Conservation (phyloP, 2,113 vertebrate genomes). For the Barnardius zonarius region DNA sequence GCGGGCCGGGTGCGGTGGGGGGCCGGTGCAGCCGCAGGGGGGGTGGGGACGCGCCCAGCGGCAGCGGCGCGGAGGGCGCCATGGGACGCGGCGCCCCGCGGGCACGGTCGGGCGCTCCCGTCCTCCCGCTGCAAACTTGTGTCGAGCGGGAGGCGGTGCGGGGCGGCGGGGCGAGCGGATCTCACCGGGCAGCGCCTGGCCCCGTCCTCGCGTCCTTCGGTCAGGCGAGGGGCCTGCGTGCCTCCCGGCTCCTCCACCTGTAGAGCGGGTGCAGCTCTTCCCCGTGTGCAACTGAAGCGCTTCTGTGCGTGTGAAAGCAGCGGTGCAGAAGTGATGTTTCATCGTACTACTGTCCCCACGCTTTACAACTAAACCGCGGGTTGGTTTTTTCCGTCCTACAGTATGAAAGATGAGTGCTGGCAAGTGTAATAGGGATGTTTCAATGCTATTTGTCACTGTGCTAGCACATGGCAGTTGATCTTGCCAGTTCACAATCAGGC, state of each 20-base stretch:
- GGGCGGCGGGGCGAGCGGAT: neutral
- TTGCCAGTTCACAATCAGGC: accelerated
- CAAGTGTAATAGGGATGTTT: neutral
- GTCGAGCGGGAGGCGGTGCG: neutral
- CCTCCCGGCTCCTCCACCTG: neutral
- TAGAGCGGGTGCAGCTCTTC: neutral
- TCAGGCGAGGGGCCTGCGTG: neutral
- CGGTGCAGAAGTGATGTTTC: neutral
- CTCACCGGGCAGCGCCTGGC: neutral
- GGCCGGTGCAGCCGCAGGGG: neutral
- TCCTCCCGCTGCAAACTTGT: neutral
- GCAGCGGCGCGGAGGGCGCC: neutral
- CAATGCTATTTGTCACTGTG: neutral
- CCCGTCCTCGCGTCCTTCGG: neutral
- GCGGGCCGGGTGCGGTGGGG: neutral
- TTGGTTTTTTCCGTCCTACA: too few species aligned
- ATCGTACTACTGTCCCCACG: accelerated
- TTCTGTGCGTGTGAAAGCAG: accelerated
- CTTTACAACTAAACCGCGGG: accelerated
- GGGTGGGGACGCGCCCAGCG: neutral
- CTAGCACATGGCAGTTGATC: neutral
- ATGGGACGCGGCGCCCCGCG: neutral
- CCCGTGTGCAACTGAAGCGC: accelerated
- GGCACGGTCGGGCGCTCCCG: neutral
- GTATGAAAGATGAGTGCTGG: neutral